A percentile compares a stretch with the other conserved stretches of the same genome.
Conservation (phyloP, 1,140 invertebrate genomes). For the Drosophila pandora region DNA sequence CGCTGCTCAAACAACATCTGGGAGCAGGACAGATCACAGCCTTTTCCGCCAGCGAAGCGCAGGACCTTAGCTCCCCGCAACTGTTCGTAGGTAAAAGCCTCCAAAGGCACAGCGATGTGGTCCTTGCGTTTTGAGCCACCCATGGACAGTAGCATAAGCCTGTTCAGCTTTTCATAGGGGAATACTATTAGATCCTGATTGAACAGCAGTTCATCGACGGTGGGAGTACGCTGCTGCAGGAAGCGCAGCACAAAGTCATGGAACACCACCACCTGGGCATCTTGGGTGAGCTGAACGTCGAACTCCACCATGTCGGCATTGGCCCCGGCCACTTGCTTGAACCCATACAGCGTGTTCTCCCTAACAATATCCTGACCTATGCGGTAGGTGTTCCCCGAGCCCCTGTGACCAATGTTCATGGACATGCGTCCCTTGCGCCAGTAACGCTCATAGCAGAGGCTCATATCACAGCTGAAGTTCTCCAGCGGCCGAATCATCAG, state of each 20-base stretch:
- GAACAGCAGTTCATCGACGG: slow-evolving; percentile 11
- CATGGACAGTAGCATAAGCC: slow-evolving; percentile 36
- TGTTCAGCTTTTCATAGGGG: slow-evolving; percentile 39
- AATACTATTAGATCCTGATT: slow-evolving; percentile 42
- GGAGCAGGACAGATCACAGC: slow-evolving; percentile 80
- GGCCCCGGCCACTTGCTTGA: slow-evolving; percentile 22
- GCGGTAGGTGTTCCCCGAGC: slow-evolving; percentile 48
- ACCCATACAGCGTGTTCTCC: slow-evolving; percentile 64
- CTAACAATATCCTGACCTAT: slow-evolving; percentile 20
- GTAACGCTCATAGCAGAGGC: slow-evolving; percentile 29
- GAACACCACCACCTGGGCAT: slow-evolving; percentile 63
- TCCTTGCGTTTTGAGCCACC: slow-evolving; percentile 30
- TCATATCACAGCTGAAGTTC: slow-evolving; percentile 23
- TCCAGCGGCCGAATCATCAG: slow-evolving; percentile 45
- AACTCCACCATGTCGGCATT: slow-evolving; percentile 70
- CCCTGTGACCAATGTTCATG: slow-evolving; percentile 59
- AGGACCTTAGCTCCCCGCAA: slow-evolving; percentile 17
- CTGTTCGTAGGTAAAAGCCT: slow-evolving; percentile 49
- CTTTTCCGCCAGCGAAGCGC: slow-evolving; percentile 12
- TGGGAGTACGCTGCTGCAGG: slow-evolving; percentile 3
- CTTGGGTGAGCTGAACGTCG: slow-evolving; percentile 68
- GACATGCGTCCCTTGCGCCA: slow-evolving; percentile 26
- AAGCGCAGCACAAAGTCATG: slow-evolving; percentile 60
- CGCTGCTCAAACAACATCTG: slow-evolving; percentile 92
- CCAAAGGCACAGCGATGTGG: slow-evolving; percentile 41